phyloP scores from a whole-genome alignment of 1,140 invertebrate genomes.

The Ceratina calcarata region DNA sequence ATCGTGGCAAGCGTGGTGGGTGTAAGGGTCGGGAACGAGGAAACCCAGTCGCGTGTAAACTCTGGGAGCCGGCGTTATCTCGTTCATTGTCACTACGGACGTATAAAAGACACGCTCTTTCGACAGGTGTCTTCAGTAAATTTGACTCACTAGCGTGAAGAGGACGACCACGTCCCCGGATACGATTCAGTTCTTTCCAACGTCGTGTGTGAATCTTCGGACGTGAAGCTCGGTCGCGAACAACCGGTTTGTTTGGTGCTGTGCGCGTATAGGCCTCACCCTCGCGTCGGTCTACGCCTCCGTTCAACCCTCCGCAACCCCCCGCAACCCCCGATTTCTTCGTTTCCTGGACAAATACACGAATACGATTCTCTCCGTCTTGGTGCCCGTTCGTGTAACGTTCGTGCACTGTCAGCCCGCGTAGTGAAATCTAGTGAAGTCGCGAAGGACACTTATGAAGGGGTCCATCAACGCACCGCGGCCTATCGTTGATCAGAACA shows the following conservation, averaged over 20 bases:
- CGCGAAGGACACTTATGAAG: constrained; percentile 74
- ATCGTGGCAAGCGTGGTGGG: neutral
- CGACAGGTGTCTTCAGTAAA: constrained; percentile 64
- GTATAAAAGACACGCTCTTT: constrained; percentile 71
- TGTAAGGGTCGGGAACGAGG: constrained; percentile 27
- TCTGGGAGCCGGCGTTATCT: constrained; percentile 41
- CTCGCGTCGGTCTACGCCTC: neutral
- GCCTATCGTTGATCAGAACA: constrained; percentile 68
- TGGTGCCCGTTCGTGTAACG: constrained; percentile 17
- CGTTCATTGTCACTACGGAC: neutral
- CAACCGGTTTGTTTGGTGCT: constrained; percentile 8
- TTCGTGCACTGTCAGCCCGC: constrained; percentile 21
- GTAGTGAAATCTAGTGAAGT: constrained; percentile 42
- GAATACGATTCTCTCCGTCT: neutral
- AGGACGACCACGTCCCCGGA: constrained; percentile 8
- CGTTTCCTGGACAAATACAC: neutral
- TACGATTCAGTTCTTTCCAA: neutral
- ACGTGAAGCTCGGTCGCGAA: neutral
- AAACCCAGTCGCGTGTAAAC: constrained; percentile 37
- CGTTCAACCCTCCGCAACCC: too few relatives aligned
- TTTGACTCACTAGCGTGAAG: constrained; percentile 21
- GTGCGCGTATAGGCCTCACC: neutral
- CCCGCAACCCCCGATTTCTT: neutral
- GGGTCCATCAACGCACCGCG: constrained; percentile 65
- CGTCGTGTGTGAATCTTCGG: neutral